phyloP scores from a whole-genome alignment of 92 coral and sea anemone genomes.

The Palythoa grandiflora region DNA sequence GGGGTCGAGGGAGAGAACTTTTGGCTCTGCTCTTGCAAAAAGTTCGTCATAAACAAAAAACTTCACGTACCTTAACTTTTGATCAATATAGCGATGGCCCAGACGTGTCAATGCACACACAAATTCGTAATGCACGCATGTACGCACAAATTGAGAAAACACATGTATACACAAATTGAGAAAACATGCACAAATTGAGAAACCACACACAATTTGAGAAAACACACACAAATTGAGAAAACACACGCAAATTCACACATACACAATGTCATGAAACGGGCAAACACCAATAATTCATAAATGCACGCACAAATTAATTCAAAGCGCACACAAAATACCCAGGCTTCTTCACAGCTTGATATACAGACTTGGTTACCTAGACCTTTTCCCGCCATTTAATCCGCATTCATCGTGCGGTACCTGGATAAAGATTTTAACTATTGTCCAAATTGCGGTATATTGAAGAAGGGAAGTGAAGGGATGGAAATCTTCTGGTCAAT shows the following conservation, averaged over 20 bases:
- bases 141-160: no score
- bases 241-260: neutral
- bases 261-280: neutral
- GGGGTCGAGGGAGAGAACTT: no score
- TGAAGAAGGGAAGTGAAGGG: slow-evolving; percentile 23
- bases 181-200: neutral
- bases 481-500: slow-evolving; percentile 19
- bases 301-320: no score
- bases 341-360: neutral
- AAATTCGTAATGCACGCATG: no score
- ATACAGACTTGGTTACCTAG: neutral
- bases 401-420: neutral
- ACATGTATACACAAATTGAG: neutral
- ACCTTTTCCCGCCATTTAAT: neutral
- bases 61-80: no score
- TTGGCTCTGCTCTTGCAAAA: no score
- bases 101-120: no score
- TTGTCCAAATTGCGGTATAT: neutral
- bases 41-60: no score
- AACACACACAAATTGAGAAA: slow-evolving; percentile 1
- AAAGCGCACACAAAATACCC: neutral
- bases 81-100: no score
- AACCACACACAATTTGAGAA: no score
- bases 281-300: no score
- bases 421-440: neutral